Evolutionary conservation across 2,888 invertebrate genomes (phyloP).

Genomic region (Anarsia innoxiella): DNA sequence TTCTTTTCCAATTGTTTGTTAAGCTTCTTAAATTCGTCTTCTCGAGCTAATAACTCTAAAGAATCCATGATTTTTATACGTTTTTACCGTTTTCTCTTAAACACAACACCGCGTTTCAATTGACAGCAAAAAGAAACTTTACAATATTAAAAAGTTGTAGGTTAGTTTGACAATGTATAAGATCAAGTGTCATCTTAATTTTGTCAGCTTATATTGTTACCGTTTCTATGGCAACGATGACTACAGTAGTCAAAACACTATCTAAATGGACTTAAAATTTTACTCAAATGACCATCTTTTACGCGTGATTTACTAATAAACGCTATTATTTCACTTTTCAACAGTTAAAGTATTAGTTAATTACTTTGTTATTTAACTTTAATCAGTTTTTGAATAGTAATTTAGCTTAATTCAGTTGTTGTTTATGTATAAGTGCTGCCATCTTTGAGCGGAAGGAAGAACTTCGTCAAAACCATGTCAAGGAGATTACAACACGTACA

Average conservation of each 20-base stretch:
- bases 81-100: neutral
- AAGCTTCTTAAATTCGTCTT: constrained; percentile 62
- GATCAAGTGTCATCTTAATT: constrained; percentile 17
- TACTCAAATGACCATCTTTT: constrained; percentile 20
- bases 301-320: no score
- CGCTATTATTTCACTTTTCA: no score
- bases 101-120: neutral
- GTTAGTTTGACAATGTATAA: no score
- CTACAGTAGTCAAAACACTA: neutral
- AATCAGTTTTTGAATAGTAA: no score
- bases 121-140: neutral
- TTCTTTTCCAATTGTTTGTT: constrained; percentile 64
- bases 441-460: constrained; percentile 47
- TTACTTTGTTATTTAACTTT: no score
- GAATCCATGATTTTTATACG: constrained; percentile 43
- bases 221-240: constrained; percentile 43
- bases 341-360: no score
- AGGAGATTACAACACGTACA: constrained; percentile 16
- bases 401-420: constrained; percentile 26
- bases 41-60: constrained; percentile 53
- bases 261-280: neutral
- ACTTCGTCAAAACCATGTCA: constrained; percentile 6
- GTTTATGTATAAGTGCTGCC: constrained; percentile 42
- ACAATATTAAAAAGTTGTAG: no score
- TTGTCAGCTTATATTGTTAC: constrained; percentile 23